Evolutionary conservation across 2,113 vertebrate genomes (phyloP).

Genomic region (Datnioides undecimradiatus): DNA sequence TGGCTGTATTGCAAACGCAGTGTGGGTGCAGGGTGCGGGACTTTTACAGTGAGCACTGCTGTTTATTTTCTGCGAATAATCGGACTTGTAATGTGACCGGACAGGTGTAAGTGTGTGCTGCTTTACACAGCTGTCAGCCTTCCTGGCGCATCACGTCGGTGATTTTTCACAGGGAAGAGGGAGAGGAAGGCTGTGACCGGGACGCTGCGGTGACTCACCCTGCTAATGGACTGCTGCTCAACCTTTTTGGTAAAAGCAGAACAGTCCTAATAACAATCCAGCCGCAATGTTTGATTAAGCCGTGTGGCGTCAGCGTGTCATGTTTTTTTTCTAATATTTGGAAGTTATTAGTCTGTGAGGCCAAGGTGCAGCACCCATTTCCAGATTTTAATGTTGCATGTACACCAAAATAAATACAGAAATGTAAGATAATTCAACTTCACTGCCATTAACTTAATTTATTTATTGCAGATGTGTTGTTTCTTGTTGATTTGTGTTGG

Average conservation of each 20-base stretch:
- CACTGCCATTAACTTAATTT: too few species aligned
- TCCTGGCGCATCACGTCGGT: slow-evolving; percentile 56
- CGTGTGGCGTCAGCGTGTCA: neutral
- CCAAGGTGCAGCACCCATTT: neutral
- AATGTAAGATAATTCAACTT: too few species aligned
- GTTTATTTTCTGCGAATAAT: slow-evolving; percentile 67
- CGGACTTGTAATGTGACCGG: slow-evolving; percentile 63
- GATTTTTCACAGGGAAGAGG: slow-evolving; percentile 57
- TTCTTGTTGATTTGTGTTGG: too few species aligned
- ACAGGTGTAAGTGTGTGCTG: slow-evolving; percentile 72
- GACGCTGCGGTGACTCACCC: slow-evolving; percentile 22
- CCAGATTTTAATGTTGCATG: too few species aligned
- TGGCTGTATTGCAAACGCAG: slow-evolving; percentile 7
- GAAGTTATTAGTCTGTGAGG: slow-evolving; percentile 22
- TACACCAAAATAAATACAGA: too few species aligned
- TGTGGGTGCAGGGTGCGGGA: slow-evolving; percentile 28
- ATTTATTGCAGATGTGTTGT: too few species aligned
- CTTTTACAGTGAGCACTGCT: slow-evolving; percentile 39
- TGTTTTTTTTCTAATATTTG: slow-evolving; percentile 13
- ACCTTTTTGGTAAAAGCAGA: slow-evolving; percentile 14
- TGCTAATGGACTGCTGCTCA: slow-evolving; percentile 38
- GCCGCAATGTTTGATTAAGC: slow-evolving; percentile 9
- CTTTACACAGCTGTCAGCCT: slow-evolving; percentile 77
- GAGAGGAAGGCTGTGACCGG: slow-evolving; percentile 43
- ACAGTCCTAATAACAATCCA: slow-evolving; percentile 12